Base-by-base conservation (phyloP, 2,797 vertebrate genomes). In the Anniella stebbinsi region DNA sequence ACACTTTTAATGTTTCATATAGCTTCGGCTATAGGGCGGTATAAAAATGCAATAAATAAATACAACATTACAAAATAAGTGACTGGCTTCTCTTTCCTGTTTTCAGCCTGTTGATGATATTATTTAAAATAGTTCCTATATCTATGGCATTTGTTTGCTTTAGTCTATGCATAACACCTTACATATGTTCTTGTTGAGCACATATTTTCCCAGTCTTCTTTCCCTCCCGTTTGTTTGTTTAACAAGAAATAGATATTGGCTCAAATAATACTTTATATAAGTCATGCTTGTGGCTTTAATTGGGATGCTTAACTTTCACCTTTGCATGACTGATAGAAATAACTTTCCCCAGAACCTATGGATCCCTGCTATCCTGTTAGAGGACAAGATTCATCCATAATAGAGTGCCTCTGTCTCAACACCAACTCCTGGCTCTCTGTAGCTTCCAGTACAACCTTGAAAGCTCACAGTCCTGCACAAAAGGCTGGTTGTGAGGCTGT, bases 381-480 rank as follows among this genome's bases (percentile, higher is more conserved):
- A 82, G 77, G 60, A 86, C 30, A 38, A 60, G 81, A 70, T 57
- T 69, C 78, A 82, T 57, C 30, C 51, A 69, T 51, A 63, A 76
- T 3, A 45, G n/a, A 76, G 36, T 11, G 67, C 77, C 28, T 88
- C 33, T 66, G 38, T 63, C 54, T 90, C 25, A 51, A 51, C 9
- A 81, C 38, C 54, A 66, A 13, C 33, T 87, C 57, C 45, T 90
- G 88, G 85, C 75, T 73, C 17, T 81, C 33, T 75, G n/a, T 48
- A 51, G 69, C 85, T 75, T 87, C 87, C 85, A 82, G 78, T 28
- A 57, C 57, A 67, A 76, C 25, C 57, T 66, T 76, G 66, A 41
- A 82, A 87, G 30, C 89, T 83, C 54, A 18, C 88, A 67, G n/a
- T 92, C 85, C 88, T 45, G 86, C 73, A 80, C 70, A 83, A 0